These are phyloP conservation scores for Zapornia atra DNA, from an alignment of 2,113 vertebrate genomes.

Conservation along the genomic window DNA sequence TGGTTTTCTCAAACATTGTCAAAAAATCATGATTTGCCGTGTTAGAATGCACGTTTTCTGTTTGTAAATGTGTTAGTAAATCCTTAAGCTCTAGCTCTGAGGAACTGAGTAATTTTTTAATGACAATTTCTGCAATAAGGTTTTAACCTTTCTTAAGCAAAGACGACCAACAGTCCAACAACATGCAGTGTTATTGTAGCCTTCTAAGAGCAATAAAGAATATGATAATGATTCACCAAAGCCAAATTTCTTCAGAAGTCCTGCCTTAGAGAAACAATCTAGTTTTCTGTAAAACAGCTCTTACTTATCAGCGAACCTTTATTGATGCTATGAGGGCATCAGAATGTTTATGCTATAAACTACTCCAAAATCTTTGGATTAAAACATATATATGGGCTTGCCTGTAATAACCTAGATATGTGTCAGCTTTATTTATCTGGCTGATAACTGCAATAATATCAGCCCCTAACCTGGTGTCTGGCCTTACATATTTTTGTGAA, in stretches of 20 bases:
- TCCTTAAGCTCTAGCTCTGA: not conserved
- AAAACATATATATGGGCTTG: not conserved
- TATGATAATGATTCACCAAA: not conserved
- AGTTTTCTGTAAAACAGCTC: not conserved
- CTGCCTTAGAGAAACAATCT: not conserved
- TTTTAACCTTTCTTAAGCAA: not conserved
- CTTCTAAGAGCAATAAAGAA: not conserved
- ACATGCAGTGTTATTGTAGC: not conserved
- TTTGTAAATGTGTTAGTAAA: not conserved
- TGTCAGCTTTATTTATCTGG: not conserved
- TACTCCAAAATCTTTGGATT: not conserved
- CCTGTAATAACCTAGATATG: fast-evolving
- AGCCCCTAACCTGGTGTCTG: not conserved
- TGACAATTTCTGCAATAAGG: not conserved
- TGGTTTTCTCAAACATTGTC: slow-evolving; percentile 20
- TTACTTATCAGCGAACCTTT: not conserved
- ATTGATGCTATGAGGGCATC: not conserved
- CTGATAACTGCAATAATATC: not conserved
- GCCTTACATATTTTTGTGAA: not conserved
- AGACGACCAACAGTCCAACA: not conserved
- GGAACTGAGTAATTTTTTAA: not conserved
- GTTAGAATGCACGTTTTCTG: not conserved
- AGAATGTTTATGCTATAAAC: not conserved
- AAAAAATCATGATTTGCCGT: slow-evolving; percentile 14
- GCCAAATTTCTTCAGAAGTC: not conserved